These are phyloP conservation scores for Heteronetta atricapilla DNA, from an alignment of 2,113 vertebrate species.

Conservation along the genomic window DNA sequence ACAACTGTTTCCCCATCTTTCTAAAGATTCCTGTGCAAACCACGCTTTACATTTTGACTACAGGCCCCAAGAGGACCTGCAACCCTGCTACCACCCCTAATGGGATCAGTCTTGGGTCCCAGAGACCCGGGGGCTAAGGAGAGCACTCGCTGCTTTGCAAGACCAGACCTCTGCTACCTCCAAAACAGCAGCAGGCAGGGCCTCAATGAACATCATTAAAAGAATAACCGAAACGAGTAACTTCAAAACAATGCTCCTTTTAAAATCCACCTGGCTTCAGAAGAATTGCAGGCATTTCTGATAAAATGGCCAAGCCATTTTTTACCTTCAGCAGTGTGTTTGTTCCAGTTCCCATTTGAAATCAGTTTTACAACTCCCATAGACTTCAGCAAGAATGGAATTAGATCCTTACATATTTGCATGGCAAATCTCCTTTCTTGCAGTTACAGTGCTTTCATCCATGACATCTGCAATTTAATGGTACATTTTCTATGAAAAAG, in stretches of 20 bases:
- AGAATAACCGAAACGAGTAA: not conserved
- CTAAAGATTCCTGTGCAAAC: not conserved
- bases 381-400: conserved; percentile 27
- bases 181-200: not conserved
- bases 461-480: conserved; percentile 48
- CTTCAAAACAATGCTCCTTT: not conserved
- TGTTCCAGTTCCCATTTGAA: not conserved
- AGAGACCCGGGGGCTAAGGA: fast-evolving
- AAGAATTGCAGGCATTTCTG: not conserved
- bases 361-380: not conserved
- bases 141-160: not conserved
- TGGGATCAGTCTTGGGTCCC: too few species aligned
- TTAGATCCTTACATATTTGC: conserved; percentile 36
- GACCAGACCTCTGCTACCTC: not conserved
- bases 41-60: not conserved
- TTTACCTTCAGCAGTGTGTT: not conserved
- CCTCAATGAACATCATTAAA: not conserved
- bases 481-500: conserved; percentile 38
- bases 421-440: conserved; percentile 34
- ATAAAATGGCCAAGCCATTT: not conserved
- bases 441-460: not conserved
- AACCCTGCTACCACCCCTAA: not conserved
- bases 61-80: not conserved
- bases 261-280: not conserved
- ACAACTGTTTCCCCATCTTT: too few species aligned